phyloP scores from a whole-genome alignment of 2,113 vertebrate species.

The Anguilla rostrata region DNA sequence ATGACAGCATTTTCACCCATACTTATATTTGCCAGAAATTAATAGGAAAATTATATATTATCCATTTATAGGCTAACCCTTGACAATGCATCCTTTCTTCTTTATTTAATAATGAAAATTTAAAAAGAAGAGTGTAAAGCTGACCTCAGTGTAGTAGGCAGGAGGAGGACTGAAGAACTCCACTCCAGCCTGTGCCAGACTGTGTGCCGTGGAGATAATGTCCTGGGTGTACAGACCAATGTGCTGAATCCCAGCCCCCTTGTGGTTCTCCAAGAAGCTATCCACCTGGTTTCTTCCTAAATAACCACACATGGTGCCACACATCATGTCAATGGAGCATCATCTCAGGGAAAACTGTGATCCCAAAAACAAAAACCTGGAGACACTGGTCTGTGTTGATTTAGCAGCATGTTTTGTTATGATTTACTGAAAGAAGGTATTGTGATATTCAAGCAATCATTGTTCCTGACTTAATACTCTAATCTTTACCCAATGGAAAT shows the following conservation, averaged over 20 bases:
- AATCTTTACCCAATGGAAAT: no score
- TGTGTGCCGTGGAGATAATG: conserved; percentile 69
- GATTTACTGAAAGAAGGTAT: no score
- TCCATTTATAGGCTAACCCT: not conserved
- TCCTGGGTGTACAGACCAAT: conserved; percentile 78
- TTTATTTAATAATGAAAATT: not conserved
- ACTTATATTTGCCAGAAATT: no score
- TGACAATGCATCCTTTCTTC: not conserved
- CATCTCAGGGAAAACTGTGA: not conserved
- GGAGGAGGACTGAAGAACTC: conserved; percentile 77
- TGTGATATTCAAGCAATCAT: no score
- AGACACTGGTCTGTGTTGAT: not conserved
- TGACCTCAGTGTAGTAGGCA: conserved; percentile 79
- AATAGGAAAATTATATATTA: not conserved
- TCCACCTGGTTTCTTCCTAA: conserved; percentile 82
- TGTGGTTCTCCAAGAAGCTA: conserved; percentile 80
- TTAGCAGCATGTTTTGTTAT: no score
- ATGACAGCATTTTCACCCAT: no score
- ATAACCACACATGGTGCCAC: not conserved
- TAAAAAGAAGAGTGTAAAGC: conserved; percentile 13
- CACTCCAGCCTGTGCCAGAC: conserved; percentile 66
- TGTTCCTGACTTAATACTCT: no score
- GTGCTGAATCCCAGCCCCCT: conserved; percentile 84
- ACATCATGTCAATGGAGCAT: not conserved
- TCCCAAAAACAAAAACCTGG: not conserved